phyloP scores from a whole-genome alignment of 2,888 invertebrate genomes.

The Loripinus fragilis region DNA sequence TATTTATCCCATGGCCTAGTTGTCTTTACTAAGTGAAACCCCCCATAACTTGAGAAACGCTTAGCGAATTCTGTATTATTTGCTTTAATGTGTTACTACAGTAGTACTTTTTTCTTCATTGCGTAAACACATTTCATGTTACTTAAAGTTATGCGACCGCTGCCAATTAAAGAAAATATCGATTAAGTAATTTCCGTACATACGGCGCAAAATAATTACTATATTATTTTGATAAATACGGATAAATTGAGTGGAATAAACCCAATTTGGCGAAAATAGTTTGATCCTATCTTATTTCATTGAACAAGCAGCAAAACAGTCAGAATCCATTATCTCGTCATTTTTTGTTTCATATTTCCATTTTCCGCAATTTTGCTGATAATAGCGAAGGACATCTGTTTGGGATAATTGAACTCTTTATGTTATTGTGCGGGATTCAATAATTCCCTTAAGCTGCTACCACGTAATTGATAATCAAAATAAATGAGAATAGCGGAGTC shows the following conservation, averaged over 20 bases:
- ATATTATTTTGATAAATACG: conserved; percentile 13
- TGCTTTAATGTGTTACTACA: too few relatives aligned
- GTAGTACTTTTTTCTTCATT: too few relatives aligned
- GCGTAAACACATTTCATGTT: too few relatives aligned
- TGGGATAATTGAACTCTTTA: conserved; percentile 5
- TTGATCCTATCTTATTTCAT: conserved; percentile 12
- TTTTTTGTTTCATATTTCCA: conserved; percentile 20
- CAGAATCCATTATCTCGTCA: conserved; percentile 14
- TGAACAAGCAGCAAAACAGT: conserved; percentile 8
- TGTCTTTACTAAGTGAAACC: too few relatives aligned
- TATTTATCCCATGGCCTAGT: too few relatives aligned
- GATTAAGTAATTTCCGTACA: conserved; percentile 18
- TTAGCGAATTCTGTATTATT: too few relatives aligned
- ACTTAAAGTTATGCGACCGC: background rate
- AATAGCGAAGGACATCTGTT: conserved; percentile 17
- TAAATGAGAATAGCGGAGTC: background rate
- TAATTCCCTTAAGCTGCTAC: background rate
- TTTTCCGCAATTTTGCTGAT: conserved; percentile 19
- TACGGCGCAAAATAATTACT: conserved; percentile 17
- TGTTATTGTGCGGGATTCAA: conserved; percentile 9
- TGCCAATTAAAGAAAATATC: conserved; percentile 1
- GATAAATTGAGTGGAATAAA: conserved; percentile 22
- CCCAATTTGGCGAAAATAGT: conserved; percentile 14
- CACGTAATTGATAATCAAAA: conserved; percentile 3
- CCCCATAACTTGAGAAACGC: too few relatives aligned